These are phyloP conservation scores for Megalurothrips usitatus DNA, from an alignment of 2,888 invertebrate species.

Conservation along the genomic window DNA sequence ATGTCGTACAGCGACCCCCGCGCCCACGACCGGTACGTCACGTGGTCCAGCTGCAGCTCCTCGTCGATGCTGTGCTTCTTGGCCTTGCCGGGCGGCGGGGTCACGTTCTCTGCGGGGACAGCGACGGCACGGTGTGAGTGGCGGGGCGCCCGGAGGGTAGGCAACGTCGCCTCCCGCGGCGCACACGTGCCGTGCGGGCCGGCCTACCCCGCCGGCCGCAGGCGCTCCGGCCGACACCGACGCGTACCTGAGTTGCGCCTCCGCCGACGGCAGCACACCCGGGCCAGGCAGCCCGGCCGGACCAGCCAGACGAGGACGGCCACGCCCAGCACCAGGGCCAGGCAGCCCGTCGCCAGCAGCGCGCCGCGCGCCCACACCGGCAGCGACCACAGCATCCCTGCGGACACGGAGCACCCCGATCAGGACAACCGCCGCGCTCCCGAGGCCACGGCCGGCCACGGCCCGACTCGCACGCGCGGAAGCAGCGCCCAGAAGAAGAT, in stretches of 20 bases:
- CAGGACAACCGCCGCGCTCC: no score
- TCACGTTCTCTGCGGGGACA: background rate
- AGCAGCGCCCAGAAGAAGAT: background rate
- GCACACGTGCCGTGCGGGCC: no score
- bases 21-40: conserved; percentile 21
- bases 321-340: background rate
- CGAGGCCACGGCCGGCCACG: no score
- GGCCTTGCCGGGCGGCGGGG: background rate
- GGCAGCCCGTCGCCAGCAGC: background rate
- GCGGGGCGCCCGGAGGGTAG: no score
- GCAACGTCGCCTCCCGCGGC: no score
- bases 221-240: no score
- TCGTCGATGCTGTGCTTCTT: conserved; percentile 20
- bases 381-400: background rate
- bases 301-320: background rate
- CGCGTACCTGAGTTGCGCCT: background rate
- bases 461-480: background rate
- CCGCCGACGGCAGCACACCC: conserved; percentile 1
- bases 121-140: no score
- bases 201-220: no score
- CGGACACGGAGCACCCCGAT: background rate
- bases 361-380: conserved; percentile 9
- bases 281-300: background rate
- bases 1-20: conserved; percentile 8
- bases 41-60: conserved; percentile 17